Percentiles rank a stretch among this genome's conserved stretches.
These are phyloP conservation scores for Stegana nigrithorax DNA, from an alignment of 2,888 invertebrate species.

Conservation along the genomic window DNA sequence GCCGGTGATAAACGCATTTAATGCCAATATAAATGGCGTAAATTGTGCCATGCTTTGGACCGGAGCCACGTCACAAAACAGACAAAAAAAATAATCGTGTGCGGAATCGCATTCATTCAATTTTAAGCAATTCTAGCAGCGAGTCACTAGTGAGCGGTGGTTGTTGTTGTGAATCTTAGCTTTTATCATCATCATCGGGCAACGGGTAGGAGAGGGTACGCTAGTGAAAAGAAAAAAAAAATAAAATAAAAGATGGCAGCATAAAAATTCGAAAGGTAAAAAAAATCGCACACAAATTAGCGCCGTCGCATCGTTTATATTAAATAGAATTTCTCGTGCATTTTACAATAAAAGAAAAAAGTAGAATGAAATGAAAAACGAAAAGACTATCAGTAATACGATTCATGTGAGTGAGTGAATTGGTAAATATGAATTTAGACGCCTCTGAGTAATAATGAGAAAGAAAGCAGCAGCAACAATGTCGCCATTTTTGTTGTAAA, in stretches of 20 bases:
- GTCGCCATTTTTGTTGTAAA: constrained; percentile 19
- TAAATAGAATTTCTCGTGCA: not conserved
- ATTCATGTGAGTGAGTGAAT: constrained; percentile 15
- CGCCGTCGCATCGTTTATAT: not conserved
- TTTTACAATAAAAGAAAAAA: not conserved
- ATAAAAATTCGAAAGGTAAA: constrained; percentile 45
- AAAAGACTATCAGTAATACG: not conserved
- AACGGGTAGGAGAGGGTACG: constrained; percentile 23
- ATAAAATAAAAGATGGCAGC: constrained; percentile 59
- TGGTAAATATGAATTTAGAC: not conserved
- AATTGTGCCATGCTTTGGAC: no score
- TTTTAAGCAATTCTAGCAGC: no score
- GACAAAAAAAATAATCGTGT: no score
- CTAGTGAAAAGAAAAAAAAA: no score
- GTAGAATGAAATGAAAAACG: not conserved
- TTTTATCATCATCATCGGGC: not conserved
- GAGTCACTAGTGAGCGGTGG: constrained; percentile 3
- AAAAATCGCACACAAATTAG: not conserved
- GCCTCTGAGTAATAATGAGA: constrained; percentile 6
- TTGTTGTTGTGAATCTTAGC: constrained; percentile 11
- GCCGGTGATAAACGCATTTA: no score
- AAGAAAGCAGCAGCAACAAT: constrained; percentile 14
- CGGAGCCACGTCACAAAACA: no score
- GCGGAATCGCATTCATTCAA: no score
- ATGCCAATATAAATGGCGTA: no score